phyloP scores from a whole-genome alignment of 2,113 vertebrate genomes.

The Notechis scutatus region DNA sequence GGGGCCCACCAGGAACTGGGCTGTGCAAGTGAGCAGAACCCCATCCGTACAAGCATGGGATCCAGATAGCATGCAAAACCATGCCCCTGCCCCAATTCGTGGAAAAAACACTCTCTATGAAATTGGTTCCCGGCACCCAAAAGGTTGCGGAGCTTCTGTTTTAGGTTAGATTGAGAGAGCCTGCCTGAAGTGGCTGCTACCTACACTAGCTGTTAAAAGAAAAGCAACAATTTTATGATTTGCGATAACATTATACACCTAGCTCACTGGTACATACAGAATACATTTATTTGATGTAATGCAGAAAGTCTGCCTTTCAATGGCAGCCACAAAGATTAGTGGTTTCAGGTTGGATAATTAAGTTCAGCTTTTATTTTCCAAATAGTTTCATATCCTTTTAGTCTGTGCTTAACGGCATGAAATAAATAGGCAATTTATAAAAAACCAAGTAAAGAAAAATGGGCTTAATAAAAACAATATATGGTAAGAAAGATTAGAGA shows the following conservation, averaged over 20 bases:
- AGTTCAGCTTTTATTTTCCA: conserved; percentile 54
- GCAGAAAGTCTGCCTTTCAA: conserved; percentile 37
- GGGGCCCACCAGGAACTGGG: background rate
- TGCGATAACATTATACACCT: background rate
- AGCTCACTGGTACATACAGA: background rate
- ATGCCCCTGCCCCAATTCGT: background rate
- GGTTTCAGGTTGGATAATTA: conserved; percentile 47
- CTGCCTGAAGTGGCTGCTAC: background rate
- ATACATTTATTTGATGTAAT: conserved; percentile 38
- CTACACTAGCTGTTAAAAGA: background rate
- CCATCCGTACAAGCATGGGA: background rate
- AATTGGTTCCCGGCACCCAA: background rate
- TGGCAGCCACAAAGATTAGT: conserved; percentile 37
- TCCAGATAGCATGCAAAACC: background rate
- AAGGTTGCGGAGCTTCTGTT: background rate
- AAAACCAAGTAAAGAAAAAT: conserved; percentile 36
- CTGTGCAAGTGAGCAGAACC: background rate
- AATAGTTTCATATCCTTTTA: conserved; percentile 57
- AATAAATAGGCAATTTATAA: background rate
- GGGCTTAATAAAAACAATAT: conserved; percentile 31
- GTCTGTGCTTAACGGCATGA: background rate
- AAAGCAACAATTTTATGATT: background rate
- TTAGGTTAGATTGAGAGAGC: background rate
- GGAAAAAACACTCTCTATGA: background rate
- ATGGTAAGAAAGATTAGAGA: conserved; percentile 54